Evolutionary conservation across 2,797 vertebrate species (phyloP), one percentile per base, ranked within the genome.

Genomic region (Lepus townsendii): DNA sequence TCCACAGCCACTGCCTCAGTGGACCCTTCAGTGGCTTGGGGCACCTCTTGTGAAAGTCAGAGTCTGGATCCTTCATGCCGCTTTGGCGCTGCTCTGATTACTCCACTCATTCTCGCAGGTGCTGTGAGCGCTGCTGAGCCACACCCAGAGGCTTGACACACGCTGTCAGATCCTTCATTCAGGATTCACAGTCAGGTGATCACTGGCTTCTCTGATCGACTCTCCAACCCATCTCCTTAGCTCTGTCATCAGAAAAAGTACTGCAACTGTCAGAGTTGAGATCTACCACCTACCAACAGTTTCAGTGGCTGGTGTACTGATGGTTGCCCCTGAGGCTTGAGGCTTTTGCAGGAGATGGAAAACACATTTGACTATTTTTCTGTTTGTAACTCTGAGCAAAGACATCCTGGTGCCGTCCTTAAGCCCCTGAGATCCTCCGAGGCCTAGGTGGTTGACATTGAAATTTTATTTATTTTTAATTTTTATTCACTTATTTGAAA

Each of bases 211-310:
- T 65, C 22, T 72, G 32, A 60, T 62, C 82, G 71, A 92, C 32
- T 87, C 20, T 90, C 66, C 91, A 85, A 57, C 68, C 78, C 27
- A 7, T 68, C 79, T 27, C 54, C 35, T 82, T 68, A 78, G 83
- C 71, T 96, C 73, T 92, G 69, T 92, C 78, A 90, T 92, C 75
- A 90, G 93, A 92, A 92, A 30, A 90, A 95, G 92, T 90, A 35
- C 68, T 57, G 8, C 75, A 77, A 50, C 63, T 88, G 63, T 96
- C 89, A 68, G 47, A 75, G 47, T 79, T 65, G 1, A 62, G 63
- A 22, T 35, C 71, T 50, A 79, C 76, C 54, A 79, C 50, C 83
- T 90, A 50, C 68, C 77, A 83, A 60, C 20, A n/a, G 38, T 73
- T 94, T 79, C 85, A 85, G 57, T 24, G 69, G 62, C 19, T 88